Percentiles rank a stretch among this genome's conserved stretches.
Evolutionary conservation across 2,113 vertebrate species (phyloP).

Genomic region (Paradisaea rubra): DNA sequence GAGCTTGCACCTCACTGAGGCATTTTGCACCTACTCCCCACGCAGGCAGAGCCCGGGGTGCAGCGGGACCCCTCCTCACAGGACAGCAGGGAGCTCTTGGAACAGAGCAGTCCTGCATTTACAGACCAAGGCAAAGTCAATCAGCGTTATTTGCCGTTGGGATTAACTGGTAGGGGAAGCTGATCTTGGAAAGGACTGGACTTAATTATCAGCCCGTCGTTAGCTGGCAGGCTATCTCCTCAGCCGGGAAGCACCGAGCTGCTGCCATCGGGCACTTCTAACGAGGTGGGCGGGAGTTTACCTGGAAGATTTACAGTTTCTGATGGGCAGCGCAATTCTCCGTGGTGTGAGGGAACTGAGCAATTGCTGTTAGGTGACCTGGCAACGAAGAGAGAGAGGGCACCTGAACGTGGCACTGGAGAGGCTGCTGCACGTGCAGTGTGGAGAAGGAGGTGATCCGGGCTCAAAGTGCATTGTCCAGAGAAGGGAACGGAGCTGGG

Average conservation of each 20-base stretch:
- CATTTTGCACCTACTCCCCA: constrained; percentile 36
- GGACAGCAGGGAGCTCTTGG: not conserved
- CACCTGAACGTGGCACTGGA: fast-evolving
- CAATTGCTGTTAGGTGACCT: not conserved
- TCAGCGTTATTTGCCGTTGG: not conserved
- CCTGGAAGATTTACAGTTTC: not conserved
- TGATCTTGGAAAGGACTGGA: not conserved
- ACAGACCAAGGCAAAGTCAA: not conserved
- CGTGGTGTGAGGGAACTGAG: not conserved
- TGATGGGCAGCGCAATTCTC: not conserved
- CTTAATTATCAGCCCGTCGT: constrained; percentile 44
- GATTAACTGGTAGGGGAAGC: constrained; percentile 1
- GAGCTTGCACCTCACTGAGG: not conserved
- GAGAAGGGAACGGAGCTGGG: fast-evolving
- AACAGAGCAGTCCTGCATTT: not conserved
- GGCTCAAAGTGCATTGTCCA: not conserved
- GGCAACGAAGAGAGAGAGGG: not conserved
- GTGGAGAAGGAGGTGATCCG: not conserved
- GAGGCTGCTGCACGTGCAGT: not conserved
- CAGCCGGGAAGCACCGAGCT: not conserved
- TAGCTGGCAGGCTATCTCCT: not conserved
- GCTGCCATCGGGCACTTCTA: not conserved
- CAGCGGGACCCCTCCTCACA: not conserved
- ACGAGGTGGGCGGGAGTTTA: not conserved
- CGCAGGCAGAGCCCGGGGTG: fast-evolving